Conservation (phyloP, 2,888 invertebrate genomes). For the Pomacea canaliculata region DNA sequence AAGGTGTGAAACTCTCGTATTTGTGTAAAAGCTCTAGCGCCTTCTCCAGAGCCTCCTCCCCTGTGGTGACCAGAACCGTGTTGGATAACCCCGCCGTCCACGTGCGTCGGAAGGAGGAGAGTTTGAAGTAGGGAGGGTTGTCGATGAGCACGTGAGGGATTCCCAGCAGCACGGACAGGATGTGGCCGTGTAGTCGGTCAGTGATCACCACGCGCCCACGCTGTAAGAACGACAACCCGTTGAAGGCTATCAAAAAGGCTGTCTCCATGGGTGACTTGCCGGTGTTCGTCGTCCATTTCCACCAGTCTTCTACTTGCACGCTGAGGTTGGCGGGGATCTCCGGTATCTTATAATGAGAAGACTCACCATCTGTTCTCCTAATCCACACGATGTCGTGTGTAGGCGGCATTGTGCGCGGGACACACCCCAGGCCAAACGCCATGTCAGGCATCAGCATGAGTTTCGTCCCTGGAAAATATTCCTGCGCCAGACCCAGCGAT, state of each 20-base stretch:
- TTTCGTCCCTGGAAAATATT: constrained; percentile 26
- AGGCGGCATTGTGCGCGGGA: constrained; percentile 32
- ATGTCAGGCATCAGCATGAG: constrained; percentile 38
- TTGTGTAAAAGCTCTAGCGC: constrained; percentile 21
- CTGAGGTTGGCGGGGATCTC: constrained; percentile 22
- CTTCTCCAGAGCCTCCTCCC: constrained; percentile 22
- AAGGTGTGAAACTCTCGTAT: constrained; percentile 12
- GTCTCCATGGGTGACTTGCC: constrained; percentile 28
- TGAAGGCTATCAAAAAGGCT: constrained; percentile 26
- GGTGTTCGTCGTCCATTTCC: constrained; percentile 24
- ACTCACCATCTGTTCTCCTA: constrained; percentile 32
- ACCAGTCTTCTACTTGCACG: constrained; percentile 30
- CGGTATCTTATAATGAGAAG: constrained; percentile 20
- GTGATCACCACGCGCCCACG: constrained; percentile 40
- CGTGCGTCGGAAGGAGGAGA: constrained; percentile 26
- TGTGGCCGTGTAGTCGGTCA: constrained; percentile 39
- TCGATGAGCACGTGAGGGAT: constrained; percentile 39
- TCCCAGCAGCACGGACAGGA: constrained; percentile 27
- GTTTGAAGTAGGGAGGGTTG: constrained; percentile 29
- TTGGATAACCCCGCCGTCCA: constrained; percentile 33
- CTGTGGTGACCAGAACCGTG: constrained; percentile 20
- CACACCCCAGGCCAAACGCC: constrained; percentile 35
- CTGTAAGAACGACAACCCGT: constrained; percentile 36
- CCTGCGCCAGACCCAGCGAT: constrained; percentile 24
- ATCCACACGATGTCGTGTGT: constrained; percentile 41